These are phyloP conservation scores for Mesoclemmys tuberculata DNA, from an alignment of 2,113 vertebrate species.

Conservation along the genomic window DNA sequence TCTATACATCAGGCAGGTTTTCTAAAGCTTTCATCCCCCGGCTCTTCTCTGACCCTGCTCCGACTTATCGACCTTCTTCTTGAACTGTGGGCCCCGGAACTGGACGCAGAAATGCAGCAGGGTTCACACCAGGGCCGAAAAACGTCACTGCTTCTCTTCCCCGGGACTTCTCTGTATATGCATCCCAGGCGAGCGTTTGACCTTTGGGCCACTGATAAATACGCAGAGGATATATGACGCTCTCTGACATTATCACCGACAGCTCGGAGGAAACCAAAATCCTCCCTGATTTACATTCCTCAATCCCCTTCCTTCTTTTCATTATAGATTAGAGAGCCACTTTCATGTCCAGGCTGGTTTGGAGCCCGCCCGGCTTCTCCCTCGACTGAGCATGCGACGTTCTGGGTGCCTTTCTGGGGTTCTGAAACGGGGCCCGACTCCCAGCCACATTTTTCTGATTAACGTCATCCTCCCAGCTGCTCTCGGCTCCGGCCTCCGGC, in stretches of 20 bases:
- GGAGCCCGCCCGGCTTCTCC: too few relatives aligned
- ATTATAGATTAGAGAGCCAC: too few relatives aligned
- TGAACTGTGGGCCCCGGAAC: background rate
- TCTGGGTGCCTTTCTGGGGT: background rate
- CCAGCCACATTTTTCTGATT: background rate
- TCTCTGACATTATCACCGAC: too few relatives aligned
- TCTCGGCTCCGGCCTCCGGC: background rate
- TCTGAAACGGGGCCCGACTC: background rate
- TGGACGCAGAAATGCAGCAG: background rate
- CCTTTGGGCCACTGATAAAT: too few relatives aligned
- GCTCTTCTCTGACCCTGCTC: background rate
- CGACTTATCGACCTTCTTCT: background rate
- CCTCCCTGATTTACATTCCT: background rate
- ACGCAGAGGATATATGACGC: background rate
- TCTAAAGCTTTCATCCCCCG: background rate
- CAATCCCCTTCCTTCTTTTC: background rate
- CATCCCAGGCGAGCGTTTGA: too few relatives aligned
- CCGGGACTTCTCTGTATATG: too few relatives aligned
- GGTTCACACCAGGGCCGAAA: too few relatives aligned
- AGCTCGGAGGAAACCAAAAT: background rate
- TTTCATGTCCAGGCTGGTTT: too few relatives aligned
- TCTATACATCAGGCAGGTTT: background rate
- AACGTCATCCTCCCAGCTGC: background rate
- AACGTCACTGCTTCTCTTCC: too few relatives aligned
- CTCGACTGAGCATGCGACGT: too few relatives aligned